Evolutionary conservation across 1,140 invertebrate genomes (phyloP).

Genomic region (Dreissena polymorpha): DNA sequence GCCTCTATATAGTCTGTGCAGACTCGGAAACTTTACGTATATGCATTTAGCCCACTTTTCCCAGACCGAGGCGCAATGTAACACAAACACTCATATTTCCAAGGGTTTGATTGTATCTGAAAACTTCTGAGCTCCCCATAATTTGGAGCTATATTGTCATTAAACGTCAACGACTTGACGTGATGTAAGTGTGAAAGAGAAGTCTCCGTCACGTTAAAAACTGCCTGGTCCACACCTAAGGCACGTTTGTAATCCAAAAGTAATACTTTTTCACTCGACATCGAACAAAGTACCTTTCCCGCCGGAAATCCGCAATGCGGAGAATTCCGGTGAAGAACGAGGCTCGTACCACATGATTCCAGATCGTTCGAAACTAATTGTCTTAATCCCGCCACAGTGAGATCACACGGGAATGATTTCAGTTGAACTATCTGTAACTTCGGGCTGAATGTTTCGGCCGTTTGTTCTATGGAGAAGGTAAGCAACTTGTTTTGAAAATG

Average conservation of each 20-base stretch:
- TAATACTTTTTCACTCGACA: neutral
- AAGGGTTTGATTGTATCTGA: too few species aligned
- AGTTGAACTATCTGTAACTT: constrained; percentile 28
- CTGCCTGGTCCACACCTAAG: neutral
- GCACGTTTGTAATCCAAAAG: neutral
- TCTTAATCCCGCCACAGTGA: constrained; percentile 26
- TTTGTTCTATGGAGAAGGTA: constrained; percentile 33
- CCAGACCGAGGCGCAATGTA: too few species aligned
- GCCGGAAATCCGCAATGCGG: constrained; percentile 28
- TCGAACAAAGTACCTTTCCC: neutral
- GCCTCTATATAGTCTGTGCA: too few species aligned
- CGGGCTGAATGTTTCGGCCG: neutral
- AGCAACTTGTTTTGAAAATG: constrained; percentile 39
- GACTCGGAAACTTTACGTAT: too few species aligned
- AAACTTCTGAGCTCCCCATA: constrained; percentile 32
- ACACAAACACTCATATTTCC: too few species aligned
- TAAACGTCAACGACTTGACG: neutral
- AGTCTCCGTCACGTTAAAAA: constrained; percentile 21
- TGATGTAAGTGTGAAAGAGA: constrained; percentile 38
- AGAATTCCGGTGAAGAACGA: constrained; percentile 42
- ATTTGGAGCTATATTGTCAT: constrained; percentile 22
- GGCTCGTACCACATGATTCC: constrained; percentile 19
- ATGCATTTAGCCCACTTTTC: too few species aligned
- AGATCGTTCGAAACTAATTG: constrained; percentile 36
- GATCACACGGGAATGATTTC: constrained; percentile 38